Evolutionary conservation across 1,140 invertebrate species (phyloP), one percentile per base, ranked within the genome.

Genomic region (Stratiolaelaps scimitus): DNA sequence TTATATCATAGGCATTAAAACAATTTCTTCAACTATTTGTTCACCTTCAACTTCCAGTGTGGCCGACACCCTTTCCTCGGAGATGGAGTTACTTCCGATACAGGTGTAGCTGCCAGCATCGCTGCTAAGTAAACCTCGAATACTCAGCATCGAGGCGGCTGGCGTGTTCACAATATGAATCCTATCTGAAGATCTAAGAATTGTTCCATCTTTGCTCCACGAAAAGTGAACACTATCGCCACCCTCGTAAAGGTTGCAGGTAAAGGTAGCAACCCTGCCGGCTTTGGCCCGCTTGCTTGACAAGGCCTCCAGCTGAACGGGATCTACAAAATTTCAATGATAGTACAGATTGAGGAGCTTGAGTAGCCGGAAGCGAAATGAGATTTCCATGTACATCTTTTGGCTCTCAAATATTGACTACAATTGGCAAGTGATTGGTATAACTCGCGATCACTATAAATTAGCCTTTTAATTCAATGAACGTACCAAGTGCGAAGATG

Each of bases 101-200:
- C 53, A 60, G 53, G 53, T 60, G 53, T 60, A 60, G n/a, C 15
- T 60, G 15, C 53, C 53, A 1, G 15, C 26, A 23, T 60, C 53
- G 23, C 17, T 19, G 15, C 17, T 15, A 34, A 1, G 53, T 15
- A 60, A 15, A 26, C 23, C 23, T 15, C 53, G 53, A 23, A 60
- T 60, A 10, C 53, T 60, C 53, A 60, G 23, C 15, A 23, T 60
- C 5, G 53, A 60, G 23, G 53, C 26, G 1, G 17, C 53, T 60
- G 26, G 15, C 26, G 53, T 29, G 10, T 34, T 60, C 2, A 20
- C 17, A 19, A 60, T 60, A 15, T 60, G 53, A 60, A 60, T 26
- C 15, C 53, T 17, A 17, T 26, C 23, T 5, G 26, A 26, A 15
- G 53, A 15, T 1, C 53, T 15, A 15, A 60, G 23, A 26, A 60